phyloP scores from a whole-genome alignment of 1,140 invertebrate species.

The Diprion similis region DNA sequence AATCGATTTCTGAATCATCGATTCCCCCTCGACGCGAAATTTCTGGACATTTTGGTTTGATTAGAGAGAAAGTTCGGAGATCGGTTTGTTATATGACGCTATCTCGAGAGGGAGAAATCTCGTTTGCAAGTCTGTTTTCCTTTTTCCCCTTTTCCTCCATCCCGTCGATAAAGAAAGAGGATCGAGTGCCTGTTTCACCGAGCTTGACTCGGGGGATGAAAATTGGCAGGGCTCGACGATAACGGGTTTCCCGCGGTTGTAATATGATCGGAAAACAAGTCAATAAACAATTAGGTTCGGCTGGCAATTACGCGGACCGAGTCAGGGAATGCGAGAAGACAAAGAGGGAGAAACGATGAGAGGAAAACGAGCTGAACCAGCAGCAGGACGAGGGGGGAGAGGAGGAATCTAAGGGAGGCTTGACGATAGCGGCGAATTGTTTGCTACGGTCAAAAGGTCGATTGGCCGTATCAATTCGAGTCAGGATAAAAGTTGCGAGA shows the following conservation, averaged over 20 bases:
- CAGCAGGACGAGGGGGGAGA: neutral
- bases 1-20: too few relatives aligned
- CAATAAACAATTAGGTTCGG: constrained; percentile 5
- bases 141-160: too few relatives aligned
- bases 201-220: neutral
- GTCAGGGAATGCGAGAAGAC: too few relatives aligned
- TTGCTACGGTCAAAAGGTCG: neutral
- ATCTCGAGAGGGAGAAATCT: too few relatives aligned
- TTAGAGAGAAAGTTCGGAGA: too few relatives aligned
- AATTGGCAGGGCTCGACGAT: neutral
- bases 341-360: too few relatives aligned
- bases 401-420: neutral
- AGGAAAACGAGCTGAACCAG: too few relatives aligned
- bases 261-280: constrained; percentile 5
- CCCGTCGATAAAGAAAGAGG: neutral
- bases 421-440: neutral
- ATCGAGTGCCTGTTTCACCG: neutral
- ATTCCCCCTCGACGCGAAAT: too few relatives aligned
- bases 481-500: neutral
- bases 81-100: too few relatives aligned
- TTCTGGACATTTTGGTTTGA: too few relatives aligned
- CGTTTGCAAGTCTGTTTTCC: too few relatives aligned
- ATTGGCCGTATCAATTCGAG: neutral
- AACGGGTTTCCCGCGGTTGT: neutral
- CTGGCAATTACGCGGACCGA: neutral